phyloP scores from a whole-genome alignment of 2,113 vertebrate species.

The Dasyornis broadbenti region DNA sequence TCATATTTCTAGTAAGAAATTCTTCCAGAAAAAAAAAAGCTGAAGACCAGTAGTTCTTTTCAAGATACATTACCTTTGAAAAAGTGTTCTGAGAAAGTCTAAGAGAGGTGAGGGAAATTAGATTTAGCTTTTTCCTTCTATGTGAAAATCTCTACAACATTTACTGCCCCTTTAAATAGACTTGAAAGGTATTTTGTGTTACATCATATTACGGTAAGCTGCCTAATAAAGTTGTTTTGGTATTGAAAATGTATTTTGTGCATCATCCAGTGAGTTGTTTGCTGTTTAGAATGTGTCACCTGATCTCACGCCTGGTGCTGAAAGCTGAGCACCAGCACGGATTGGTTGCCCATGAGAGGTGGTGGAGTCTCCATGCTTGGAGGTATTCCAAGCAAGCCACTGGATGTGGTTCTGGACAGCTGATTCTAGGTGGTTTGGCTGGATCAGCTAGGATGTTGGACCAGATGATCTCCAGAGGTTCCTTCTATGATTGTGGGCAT shows the following conservation, averaged over 20 bases:
- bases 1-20: neutral
- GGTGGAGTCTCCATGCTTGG: neutral
- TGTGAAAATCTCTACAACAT: neutral
- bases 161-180: neutral
- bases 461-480: neutral
- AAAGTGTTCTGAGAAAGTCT: neutral
- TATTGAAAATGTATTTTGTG: neutral
- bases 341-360: neutral
- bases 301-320: neutral
- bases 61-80: neutral
- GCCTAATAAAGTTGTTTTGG: neutral
- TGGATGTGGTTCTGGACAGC: neutral
- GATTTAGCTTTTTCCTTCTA: neutral
- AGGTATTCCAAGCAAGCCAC: neutral
- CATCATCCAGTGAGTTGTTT: neutral
- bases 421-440: neutral
- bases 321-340: neutral
- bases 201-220: neutral
- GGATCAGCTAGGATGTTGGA: neutral
- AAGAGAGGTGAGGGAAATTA: neutral
- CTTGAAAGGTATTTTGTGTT: neutral
- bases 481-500: neutral
- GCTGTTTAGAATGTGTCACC: neutral
- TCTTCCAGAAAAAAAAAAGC: neutral
- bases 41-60: neutral